Evolutionary conservation across 1,140 invertebrate genomes (phyloP).

Genomic region (Homarus americanus): DNA sequence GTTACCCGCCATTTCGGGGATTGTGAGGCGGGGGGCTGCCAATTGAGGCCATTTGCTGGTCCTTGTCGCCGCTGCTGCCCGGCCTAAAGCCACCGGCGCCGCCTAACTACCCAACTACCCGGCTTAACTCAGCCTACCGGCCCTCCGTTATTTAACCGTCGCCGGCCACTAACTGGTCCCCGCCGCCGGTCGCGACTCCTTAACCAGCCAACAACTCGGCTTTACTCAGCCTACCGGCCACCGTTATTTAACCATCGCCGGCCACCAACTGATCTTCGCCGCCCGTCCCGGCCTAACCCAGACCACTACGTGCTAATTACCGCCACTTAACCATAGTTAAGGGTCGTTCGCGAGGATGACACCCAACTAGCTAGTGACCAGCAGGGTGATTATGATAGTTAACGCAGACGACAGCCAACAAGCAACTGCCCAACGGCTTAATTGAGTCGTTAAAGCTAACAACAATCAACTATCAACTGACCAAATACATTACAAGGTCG

Average conservation of each 20-base stretch:
- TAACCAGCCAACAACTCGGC: too few species aligned
- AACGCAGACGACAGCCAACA: too few species aligned
- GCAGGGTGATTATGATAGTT: too few species aligned
- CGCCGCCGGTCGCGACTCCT: too few species aligned
- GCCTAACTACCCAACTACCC: not conserved
- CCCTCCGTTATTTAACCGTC: too few species aligned
- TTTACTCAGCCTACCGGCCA: too few species aligned
- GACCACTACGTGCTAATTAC: not conserved
- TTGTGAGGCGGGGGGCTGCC: constrained; percentile 39
- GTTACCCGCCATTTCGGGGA: constrained; percentile 23
- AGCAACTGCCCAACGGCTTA: too few species aligned
- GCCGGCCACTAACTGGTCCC: constrained; percentile 1
- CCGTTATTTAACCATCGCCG: too few species aligned
- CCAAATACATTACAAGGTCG: too few species aligned
- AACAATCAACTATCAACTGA: too few species aligned
- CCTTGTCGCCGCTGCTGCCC: constrained; percentile 20
- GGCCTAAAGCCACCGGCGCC: not conserved
- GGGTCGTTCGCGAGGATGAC: not conserved
- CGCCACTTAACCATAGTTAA: not conserved
- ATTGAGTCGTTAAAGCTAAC: too few species aligned
- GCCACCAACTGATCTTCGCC: not conserved
- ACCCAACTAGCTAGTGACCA: not conserved
- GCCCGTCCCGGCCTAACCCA: not conserved
- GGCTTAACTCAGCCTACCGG: constrained; percentile 5
- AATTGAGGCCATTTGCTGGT: constrained; percentile 49